Conservation (phyloP, 2,797 vertebrate species). For the Australoheros facetus region DNA sequence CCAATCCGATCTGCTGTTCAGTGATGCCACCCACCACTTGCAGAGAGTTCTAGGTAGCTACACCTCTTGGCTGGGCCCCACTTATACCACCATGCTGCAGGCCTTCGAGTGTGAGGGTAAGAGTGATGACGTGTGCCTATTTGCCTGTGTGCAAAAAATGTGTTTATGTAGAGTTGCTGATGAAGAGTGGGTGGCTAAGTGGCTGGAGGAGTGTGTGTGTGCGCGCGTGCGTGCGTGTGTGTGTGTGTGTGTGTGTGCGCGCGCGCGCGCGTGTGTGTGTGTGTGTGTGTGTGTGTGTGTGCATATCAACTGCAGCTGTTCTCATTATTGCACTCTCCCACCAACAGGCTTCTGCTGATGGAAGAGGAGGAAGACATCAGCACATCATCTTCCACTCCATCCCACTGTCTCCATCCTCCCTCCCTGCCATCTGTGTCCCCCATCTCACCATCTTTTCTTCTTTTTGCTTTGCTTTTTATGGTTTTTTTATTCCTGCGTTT, state of each 20-base stretch:
- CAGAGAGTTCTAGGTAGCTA: constrained; percentile 82
- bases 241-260: constrained; percentile 22
- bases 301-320: constrained; percentile 52
- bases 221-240: constrained; percentile 25
- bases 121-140: constrained; percentile 17
- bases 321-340: constrained; percentile 60
- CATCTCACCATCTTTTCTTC: constrained; percentile 17
- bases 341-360: constrained; percentile 81
- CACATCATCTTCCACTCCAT: constrained; percentile 48
- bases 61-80: constrained; percentile 83
- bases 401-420: constrained; percentile 52
- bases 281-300: constrained; percentile 1
- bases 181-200: constrained; percentile 35
- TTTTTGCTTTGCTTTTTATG: constrained; percentile 16
- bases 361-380: constrained; percentile 64
- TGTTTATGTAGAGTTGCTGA: constrained; percentile 42
- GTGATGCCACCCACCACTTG: constrained; percentile 81
- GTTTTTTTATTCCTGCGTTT: constrained; percentile 15
- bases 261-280: neutral
- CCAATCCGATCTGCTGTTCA: constrained; percentile 81
- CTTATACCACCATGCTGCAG: constrained; percentile 80
- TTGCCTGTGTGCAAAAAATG: constrained; percentile 5
- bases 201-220: constrained; percentile 20
- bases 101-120: constrained; percentile 87
- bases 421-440: constrained; percentile 59